phyloP scores from a whole-genome alignment of 2,797 vertebrate genomes.

The Cheirogaleus major region DNA sequence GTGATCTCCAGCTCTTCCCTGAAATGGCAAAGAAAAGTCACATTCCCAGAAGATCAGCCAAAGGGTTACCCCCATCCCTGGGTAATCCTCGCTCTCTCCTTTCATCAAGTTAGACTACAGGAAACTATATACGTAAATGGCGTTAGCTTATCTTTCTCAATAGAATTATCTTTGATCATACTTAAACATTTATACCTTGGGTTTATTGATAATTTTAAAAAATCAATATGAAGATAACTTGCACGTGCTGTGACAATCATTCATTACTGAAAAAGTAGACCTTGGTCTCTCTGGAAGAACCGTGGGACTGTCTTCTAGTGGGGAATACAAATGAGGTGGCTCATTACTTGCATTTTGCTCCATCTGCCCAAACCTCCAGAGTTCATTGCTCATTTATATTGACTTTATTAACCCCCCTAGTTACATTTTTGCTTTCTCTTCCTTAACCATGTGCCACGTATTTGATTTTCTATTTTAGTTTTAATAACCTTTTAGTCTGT shows the following conservation, averaged over 20 bases:
- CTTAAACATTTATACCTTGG: not conserved
- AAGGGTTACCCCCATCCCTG: not conserved
- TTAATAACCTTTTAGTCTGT: not conserved
- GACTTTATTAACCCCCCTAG: not conserved
- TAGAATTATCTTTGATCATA: not conserved
- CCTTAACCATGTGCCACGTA: not conserved
- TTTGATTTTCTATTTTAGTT: slow-evolving; percentile 7
- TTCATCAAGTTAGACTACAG: not conserved
- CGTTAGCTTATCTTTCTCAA: not conserved
- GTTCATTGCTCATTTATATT: not conserved
- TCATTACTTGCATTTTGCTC: not conserved
- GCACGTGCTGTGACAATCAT: not conserved
- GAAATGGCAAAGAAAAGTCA: not conserved
- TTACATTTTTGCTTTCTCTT: not conserved
- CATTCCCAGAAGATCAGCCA: not conserved
- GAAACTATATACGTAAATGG: not conserved
- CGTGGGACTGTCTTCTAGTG: not conserved
- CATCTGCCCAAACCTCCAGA: not conserved
- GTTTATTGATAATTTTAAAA: not conserved
- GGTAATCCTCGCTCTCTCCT: too few relatives aligned
- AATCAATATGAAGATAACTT: not conserved
- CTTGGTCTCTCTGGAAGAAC: not conserved
- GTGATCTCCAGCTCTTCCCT: not conserved
- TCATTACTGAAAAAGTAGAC: not conserved
- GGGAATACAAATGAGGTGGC: accelerated